Evolutionary conservation across 1,140 invertebrate genomes (phyloP), one percentile per base, ranked within the genome.

Genomic region (Amphibalanus amphitrite): DNA sequence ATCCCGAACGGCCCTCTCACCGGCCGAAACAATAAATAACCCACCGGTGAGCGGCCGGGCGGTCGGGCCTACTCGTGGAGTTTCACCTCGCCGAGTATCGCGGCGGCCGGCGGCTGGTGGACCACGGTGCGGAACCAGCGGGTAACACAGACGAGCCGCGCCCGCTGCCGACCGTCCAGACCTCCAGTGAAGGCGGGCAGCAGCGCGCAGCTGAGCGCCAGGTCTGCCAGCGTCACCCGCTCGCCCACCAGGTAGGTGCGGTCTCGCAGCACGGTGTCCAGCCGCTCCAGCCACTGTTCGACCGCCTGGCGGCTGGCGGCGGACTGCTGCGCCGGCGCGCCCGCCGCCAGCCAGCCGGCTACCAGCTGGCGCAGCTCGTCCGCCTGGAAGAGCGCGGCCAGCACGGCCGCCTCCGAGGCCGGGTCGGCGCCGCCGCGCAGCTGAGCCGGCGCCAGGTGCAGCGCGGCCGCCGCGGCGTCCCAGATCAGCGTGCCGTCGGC

Each of bases 401-500:
- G 77, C 30, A 84, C 75, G 33, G 78, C 75, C 13, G 83, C 77
- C 67, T 78, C 78, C 75, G 82, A 69, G 38, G 75, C 29, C 28
- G 69, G 29, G 20, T 69, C 23, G 30, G 69, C 71, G n/a, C 68
- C 69, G 3, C 75, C 76, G 38, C 72, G 74, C 30, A 77, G 69
- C n/a, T 70, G 29, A 0, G 33, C 64, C 0, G 75, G 71, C 15
- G 76, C 76, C 25, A 78, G 69, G 78, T 77, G 82, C 38, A 79
- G 76, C 68, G 82, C 81, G 75, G 82, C 81, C 15, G 81, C 81
- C 75, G 87, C 77, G 3, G 96, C 77, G 74, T 84, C 83, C 29
- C 83, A 82, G 69, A 86, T 82, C 79, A 96, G 95, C 33, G 84
- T 85, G 59, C 95, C 95, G 10, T 93, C 96, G n/a, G 94, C 94